Conservation (phyloP, 1,140 invertebrate genomes). For the Trigoniulus corallinus region DNA sequence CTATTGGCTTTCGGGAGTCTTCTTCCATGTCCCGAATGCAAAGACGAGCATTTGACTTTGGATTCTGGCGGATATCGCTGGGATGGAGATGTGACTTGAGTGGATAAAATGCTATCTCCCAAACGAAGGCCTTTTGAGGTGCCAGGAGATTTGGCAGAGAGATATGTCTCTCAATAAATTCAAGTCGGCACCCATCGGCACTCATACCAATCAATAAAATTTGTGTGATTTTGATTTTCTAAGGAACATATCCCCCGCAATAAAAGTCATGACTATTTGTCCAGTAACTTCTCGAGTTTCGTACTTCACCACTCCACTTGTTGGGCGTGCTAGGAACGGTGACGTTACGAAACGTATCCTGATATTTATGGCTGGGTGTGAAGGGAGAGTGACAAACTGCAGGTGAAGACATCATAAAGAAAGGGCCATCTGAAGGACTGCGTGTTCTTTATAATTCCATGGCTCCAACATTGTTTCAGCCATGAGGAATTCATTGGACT, state of each 20-base stretch:
- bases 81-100: too few relatives aligned
- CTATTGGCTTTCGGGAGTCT: too few relatives aligned
- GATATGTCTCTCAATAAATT: conserved; percentile 67
- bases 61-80: too few relatives aligned
- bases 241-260: too few relatives aligned
- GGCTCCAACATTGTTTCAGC: conserved; percentile 34
- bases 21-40: too few relatives aligned
- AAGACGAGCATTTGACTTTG: too few relatives aligned
- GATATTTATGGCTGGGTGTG: conserved; percentile 53
- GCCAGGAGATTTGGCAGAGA: conserved; percentile 44
- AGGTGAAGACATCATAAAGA: conserved; percentile 67
- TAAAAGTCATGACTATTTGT: too few relatives aligned
- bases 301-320: neutral
- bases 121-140: conserved; percentile 35
- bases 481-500: conserved; percentile 9
- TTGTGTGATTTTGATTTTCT: too few relatives aligned
- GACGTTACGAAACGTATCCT: conserved; percentile 36
- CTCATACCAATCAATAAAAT: too few relatives aligned
- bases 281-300: neutral
- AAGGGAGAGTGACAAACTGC: conserved; percentile 72
- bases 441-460: conserved; percentile 34
- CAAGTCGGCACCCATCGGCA: too few relatives aligned
- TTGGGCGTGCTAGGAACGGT: conserved; percentile 49
- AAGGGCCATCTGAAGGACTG: conserved; percentile 30
- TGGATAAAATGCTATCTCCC: conserved; percentile 39